Base-by-base conservation (phyloP, 2,888 invertebrate genomes). In the Drosophila sordidapex region DNA sequence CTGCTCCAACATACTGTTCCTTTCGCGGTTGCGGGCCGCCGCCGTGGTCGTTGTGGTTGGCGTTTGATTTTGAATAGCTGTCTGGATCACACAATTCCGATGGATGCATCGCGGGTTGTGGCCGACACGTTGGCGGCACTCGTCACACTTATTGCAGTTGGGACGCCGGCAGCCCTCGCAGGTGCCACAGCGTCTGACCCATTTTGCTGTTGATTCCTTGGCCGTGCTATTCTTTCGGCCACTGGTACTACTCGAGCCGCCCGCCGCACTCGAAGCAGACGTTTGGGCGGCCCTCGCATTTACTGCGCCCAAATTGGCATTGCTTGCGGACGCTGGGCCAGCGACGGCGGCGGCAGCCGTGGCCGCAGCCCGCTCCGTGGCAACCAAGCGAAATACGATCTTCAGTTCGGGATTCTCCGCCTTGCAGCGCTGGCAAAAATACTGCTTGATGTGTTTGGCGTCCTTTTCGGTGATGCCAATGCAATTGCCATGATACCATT, bases 401-500 rank as follows among this genome's bases (percentile, higher is more conserved):
- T 95, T 95, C 11, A 98, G 93, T 6, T 95, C 96, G 0, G 97
- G 96, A 92, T 98, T 97, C 90, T 97, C 97, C 84, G 96, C 96
- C 81, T 96, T 95, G 87, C 98, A 98, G 53, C 96, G 95, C 84
- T 96, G 95, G 92, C 99, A 99, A 92, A 97, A 99, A 91, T 98
- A 99, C 82, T 97, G 97, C 90, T 98, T 97, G 66, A 99, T 99
- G 81, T 96, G 95, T 90, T 98, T 98, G 0, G 99, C 97, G 91
- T 98, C 98, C 83, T 97, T 95, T 92, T 98, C 97, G 0, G 98
- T 98, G 79, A 99, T 97, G 83, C 97, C 97, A 79, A 99, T 98
- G 92, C 99, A 99, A 91, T 99, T 98, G 1, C 99, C 99, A 91
- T 99, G 99, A 91, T 98, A 99, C 99, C 99, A 99, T 93, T 99